Percentiles rank a stretch among this genome's conserved stretches.
Conservation (phyloP, 2,797 vertebrate species). For the Platyrinchus mystaceus region DNA sequence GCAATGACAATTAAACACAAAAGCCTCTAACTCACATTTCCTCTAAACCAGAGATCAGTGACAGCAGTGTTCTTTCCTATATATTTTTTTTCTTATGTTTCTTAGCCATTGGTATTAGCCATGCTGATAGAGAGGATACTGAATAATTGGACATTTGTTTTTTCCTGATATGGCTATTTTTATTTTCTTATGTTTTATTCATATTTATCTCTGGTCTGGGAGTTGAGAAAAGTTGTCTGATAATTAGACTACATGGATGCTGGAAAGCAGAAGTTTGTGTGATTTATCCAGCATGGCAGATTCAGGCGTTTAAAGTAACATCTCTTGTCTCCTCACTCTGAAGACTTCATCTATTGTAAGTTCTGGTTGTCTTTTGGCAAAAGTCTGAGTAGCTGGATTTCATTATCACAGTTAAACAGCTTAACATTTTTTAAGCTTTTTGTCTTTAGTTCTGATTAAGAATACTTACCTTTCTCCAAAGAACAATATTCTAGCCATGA, state of each 20-base stretch:
- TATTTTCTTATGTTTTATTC: not conserved
- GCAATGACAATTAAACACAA: not conserved
- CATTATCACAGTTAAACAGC: not conserved
- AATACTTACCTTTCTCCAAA: not conserved
- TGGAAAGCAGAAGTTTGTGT: not conserved
- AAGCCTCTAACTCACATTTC: not conserved
- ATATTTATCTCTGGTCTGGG: not conserved
- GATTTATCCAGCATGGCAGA: not conserved
- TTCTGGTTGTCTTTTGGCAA: not conserved
- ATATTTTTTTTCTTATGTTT: not conserved
- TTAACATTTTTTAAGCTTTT: not conserved
- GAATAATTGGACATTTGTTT: not conserved
- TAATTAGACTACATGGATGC: not conserved
- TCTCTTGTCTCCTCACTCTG: not conserved
- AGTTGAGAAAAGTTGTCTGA: not conserved
- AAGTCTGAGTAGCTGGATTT: not conserved
- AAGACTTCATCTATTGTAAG: not conserved
- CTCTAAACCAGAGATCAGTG: not conserved
- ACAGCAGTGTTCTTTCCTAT: not conserved
- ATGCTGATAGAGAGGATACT: not conserved
- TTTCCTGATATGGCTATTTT: not conserved
- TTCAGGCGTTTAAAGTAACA: not conserved
- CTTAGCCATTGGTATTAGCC: not conserved
- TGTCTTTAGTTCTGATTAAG: not conserved
- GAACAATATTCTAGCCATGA: not conserved